Conservation (phyloP, 2,797 vertebrate genomes). For the Lepidocolaptes lacrymiger region DNA sequence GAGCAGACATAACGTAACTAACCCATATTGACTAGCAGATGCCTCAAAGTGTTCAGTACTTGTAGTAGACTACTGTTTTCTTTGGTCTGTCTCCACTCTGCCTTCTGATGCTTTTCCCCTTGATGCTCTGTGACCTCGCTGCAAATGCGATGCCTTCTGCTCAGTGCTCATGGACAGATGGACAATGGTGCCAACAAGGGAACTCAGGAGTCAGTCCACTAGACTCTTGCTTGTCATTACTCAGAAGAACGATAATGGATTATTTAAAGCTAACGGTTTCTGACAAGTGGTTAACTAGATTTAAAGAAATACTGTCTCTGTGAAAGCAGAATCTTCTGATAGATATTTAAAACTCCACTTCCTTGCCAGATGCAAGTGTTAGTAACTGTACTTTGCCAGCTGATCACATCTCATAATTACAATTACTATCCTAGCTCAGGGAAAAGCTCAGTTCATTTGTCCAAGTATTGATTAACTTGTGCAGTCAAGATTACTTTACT, state of each 20-base stretch:
- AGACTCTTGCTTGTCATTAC: slow-evolving; percentile 1
- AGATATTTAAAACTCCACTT: background rate
- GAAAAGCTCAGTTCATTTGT: slow-evolving; percentile 39
- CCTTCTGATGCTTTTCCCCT: slow-evolving; percentile 27
- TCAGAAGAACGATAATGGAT: slow-evolving; percentile 19
- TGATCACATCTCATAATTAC: slow-evolving; percentile 52
- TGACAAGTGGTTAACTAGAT: slow-evolving; percentile 11
- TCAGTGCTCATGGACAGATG: slow-evolving; percentile 30
- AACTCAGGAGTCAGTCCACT: background rate
- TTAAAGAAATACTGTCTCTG: slow-evolving; percentile 19
- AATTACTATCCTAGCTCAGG: slow-evolving; percentile 33
- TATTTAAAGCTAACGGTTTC: slow-evolving; percentile 37
- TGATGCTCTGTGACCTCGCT: slow-evolving; percentile 13
- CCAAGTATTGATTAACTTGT: slow-evolving; percentile 62
- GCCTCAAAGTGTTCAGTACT: background rate
- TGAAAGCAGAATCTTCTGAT: slow-evolving; percentile 8
- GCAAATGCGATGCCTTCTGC: background rate
- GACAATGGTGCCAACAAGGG: background rate
- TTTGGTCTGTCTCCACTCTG: background rate
- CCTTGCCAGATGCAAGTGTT: background rate
- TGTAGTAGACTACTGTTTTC: background rate
- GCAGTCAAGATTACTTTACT: slow-evolving; percentile 58
- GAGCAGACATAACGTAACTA: slow-evolving; percentile 10
- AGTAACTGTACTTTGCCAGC: slow-evolving; percentile 14
- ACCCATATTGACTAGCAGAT: slow-evolving; percentile 48